Percentiles rank a stretch among this genome's conserved stretches.
phyloP scores from a whole-genome alignment of 2,797 vertebrate species.

The Syngnathus acus region DNA sequence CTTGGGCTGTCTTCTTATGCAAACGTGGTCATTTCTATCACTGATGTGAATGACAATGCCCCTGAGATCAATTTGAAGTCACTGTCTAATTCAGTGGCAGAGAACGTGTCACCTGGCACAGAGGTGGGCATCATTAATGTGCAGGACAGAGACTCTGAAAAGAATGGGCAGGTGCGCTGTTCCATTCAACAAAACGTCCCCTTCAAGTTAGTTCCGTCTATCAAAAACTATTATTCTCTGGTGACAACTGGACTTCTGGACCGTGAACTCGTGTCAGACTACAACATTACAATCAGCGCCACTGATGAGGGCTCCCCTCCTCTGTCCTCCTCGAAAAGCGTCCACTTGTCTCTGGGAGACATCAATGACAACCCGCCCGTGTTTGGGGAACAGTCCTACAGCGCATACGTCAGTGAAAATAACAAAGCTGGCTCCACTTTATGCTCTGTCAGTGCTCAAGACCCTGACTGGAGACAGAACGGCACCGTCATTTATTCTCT shows the following conservation, averaged over 20 bases:
- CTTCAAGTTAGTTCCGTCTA: slow-evolving; percentile 68
- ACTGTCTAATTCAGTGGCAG: slow-evolving; percentile 53
- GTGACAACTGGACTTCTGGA: slow-evolving; percentile 50
- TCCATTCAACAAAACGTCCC: slow-evolving; percentile 60
- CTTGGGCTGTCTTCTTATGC: slow-evolving; percentile 58
- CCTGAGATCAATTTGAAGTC: slow-evolving; percentile 67
- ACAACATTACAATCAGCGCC: slow-evolving; percentile 9
- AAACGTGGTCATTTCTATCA: slow-evolving; percentile 55
- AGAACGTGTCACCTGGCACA: slow-evolving; percentile 47
- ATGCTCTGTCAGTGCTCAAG: no score
- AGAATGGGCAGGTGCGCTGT: slow-evolving; percentile 60
- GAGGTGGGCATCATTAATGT: slow-evolving; percentile 65
- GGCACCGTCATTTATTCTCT: no score
- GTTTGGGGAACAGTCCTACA: no score
- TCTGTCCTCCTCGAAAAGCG: slow-evolving; percentile 21
- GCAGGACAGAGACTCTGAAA: slow-evolving; percentile 61
- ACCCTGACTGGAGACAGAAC: no score
- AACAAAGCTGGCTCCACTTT: no score
- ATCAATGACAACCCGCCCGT: slow-evolving; percentile 54
- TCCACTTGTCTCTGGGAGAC: slow-evolving; percentile 41
- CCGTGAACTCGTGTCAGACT: slow-evolving; percentile 31
- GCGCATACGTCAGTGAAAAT: no score
- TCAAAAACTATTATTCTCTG: slow-evolving; percentile 72
- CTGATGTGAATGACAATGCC: slow-evolving; percentile 74
- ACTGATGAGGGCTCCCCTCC: slow-evolving; percentile 25